A percentile compares a stretch with the other conserved stretches of the same genome.
Conservation (phyloP, 2,888 invertebrate genomes). For the Drosophila buzzatii region DNA sequence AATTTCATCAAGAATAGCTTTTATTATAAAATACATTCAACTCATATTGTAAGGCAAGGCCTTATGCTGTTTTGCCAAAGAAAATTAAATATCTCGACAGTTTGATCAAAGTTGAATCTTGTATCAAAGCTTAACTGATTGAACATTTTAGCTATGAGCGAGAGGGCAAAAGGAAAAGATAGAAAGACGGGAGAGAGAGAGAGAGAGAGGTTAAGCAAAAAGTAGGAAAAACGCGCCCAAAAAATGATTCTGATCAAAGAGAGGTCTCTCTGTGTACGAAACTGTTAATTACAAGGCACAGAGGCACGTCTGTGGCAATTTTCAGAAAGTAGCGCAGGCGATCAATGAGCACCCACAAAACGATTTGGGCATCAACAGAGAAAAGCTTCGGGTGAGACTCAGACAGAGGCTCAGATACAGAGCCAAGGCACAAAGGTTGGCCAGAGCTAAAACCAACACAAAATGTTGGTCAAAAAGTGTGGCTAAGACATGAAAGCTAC, state of each 20-base stretch:
- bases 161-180: neutral
- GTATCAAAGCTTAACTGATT: constrained; percentile 40
- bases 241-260: constrained; percentile 77
- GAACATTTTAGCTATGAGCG: constrained; percentile 15
- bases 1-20: neutral
- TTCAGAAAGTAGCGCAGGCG: constrained; percentile 77
- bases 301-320: constrained; percentile 76
- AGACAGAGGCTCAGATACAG: constrained; percentile 36
- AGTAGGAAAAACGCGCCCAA: constrained; percentile 68
- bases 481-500: constrained; percentile 82
- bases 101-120: constrained; percentile 30
- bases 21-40: neutral
- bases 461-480: constrained; percentile 82
- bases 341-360: constrained; percentile 75
- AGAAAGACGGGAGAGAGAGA: neutral
- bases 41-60: neutral
- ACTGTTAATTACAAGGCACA: constrained; percentile 77
- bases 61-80: neutral
- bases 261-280: constrained; percentile 63
- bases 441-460: constrained; percentile 50
- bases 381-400: neutral
- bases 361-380: constrained; percentile 58
- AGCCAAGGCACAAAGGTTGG: constrained; percentile 15
- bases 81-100: constrained; percentile 20
- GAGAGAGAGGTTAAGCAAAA: neutral